phyloP scores from a whole-genome alignment of 2,888 invertebrate species.

The Habroteleia sp. region DNA sequence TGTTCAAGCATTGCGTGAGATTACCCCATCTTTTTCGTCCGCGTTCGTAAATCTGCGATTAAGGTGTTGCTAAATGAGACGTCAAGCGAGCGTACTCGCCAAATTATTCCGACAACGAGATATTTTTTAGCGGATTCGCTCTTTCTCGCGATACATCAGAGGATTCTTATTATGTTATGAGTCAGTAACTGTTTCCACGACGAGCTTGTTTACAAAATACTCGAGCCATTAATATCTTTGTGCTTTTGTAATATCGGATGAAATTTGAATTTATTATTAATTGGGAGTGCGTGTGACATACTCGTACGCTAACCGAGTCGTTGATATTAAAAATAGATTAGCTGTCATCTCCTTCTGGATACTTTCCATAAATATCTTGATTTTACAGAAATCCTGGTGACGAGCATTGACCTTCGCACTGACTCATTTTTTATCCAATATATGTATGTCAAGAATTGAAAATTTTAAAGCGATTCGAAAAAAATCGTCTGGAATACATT shows the following conservation, averaged over 20 bases:
- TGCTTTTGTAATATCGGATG: not conserved
- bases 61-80: slow-evolving; percentile 76
- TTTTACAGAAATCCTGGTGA: slow-evolving; percentile 11
- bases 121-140: slow-evolving; percentile 44
- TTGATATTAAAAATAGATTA: slow-evolving; percentile 14
- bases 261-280: not conserved
- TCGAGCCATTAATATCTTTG: no score
- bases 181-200: slow-evolving; percentile 6
- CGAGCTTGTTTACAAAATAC: not conserved
- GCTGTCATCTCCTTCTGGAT: slow-evolving; percentile 6
- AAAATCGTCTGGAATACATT: slow-evolving; percentile 27
- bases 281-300: no score
- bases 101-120: slow-evolving; percentile 58
- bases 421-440: slow-evolving; percentile 16
- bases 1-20: slow-evolving; percentile 45
- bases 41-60: slow-evolving; percentile 76
- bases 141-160: slow-evolving; percentile 23
- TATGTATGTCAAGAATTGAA: slow-evolving; percentile 7
- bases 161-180: slow-evolving; percentile 12
- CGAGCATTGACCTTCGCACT: slow-evolving; percentile 17
- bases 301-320: no score
- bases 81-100: slow-evolving; percentile 67
- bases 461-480: slow-evolving; percentile 26
- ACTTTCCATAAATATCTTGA: slow-evolving; percentile 17
- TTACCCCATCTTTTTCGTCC: slow-evolving; percentile 62